Conservation (phyloP, 2,113 vertebrate species). For the Ctenodactylus gundi region DNA sequence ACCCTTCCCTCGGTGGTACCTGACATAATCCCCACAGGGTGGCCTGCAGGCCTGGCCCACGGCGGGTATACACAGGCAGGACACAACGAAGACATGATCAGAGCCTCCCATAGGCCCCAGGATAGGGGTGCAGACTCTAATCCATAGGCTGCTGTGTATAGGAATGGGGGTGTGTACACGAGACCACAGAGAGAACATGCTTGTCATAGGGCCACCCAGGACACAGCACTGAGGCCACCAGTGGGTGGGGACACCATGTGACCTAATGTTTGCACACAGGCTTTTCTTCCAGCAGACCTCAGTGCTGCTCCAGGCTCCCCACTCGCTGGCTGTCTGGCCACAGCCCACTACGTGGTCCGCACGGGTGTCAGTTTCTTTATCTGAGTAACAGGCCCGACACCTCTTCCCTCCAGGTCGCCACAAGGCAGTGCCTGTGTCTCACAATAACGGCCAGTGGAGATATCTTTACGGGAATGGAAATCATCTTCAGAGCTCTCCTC, state of each 20-base stretch:
- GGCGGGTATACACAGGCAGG: too few relatives aligned
- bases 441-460: fast-evolving
- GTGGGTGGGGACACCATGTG: too few relatives aligned
- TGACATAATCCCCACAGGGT: not conserved
- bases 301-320: not conserved
- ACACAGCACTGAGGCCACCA: not conserved
- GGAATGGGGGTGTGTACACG: not conserved
- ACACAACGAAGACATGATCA: too few relatives aligned
- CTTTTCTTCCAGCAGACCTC: not conserved
- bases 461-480: not conserved
- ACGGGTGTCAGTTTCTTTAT: not conserved
- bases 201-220: not conserved
- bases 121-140: not conserved
- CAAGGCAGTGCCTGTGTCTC: not conserved
- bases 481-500: too few relatives aligned
- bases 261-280: not conserved
- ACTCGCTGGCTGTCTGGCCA: not conserved
- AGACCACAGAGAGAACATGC: not conserved
- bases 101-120: too few relatives aligned
- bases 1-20: not conserved
- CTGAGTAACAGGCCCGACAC: not conserved
- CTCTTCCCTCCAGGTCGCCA: not conserved
- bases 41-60: not conserved
- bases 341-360: not conserved
- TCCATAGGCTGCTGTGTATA: not conserved